Conservation (phyloP, 2,797 vertebrate species). For the Nyctibius grandis region DNA sequence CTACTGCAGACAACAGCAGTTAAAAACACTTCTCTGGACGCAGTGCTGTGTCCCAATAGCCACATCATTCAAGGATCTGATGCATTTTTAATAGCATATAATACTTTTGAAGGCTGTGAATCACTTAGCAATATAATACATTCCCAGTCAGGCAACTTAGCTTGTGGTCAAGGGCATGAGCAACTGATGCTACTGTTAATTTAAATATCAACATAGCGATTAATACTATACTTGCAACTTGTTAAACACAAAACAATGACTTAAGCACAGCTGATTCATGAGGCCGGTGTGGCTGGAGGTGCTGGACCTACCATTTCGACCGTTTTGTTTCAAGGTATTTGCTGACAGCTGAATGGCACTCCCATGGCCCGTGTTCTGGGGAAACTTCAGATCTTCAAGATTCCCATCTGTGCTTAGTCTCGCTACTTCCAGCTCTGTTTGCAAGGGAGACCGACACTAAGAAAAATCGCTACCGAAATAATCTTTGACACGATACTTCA, state of each 20-base stretch:
- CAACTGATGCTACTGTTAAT: background rate
- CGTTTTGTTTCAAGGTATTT: slow-evolving; percentile 96
- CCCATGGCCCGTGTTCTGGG: slow-evolving; percentile 87
- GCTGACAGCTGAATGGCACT: slow-evolving; percentile 94
- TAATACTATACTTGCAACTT: background rate
- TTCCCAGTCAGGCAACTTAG: background rate
- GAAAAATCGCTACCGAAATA: slow-evolving; percentile 4
- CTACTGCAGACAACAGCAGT: background rate
- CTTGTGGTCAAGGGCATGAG: background rate
- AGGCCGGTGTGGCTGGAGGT: background rate
- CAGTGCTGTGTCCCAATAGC: background rate
- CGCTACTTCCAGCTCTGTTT: slow-evolving; percentile 93
- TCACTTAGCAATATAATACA: background rate
- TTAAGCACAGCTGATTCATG: background rate
- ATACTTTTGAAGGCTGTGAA: background rate
- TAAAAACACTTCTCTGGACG: background rate
- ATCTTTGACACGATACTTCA: background rate
- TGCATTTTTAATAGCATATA: background rate
- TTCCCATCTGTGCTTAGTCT: slow-evolving; percentile 96
- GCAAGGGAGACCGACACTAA: slow-evolving; percentile 29
- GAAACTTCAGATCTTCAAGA: slow-evolving; percentile 93
- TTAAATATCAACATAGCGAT: background rate
- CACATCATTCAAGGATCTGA: background rate
- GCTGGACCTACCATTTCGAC: slow-evolving; percentile 86
- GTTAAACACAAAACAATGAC: background rate